These are phyloP conservation scores for Hoplodrina ambigua DNA, from an alignment of 2,888 invertebrate genomes.

Conservation along the genomic window DNA sequence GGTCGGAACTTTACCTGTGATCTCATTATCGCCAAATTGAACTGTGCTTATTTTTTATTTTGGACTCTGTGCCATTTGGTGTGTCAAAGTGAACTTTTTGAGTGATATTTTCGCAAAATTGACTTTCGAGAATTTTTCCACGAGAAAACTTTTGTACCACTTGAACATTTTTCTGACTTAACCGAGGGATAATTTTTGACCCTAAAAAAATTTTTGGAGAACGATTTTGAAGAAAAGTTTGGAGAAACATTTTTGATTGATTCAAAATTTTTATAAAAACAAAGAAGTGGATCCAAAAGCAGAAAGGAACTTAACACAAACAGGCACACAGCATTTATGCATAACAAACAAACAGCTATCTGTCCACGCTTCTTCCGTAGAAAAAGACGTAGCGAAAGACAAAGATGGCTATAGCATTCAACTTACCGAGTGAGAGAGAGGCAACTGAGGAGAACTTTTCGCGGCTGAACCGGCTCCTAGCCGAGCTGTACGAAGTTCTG, in stretches of 20 bases:
- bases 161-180: constrained; percentile 33
- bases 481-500: constrained; percentile 90
- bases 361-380: constrained; percentile 87
- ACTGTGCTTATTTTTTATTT: constrained; percentile 73
- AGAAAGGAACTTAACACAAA: constrained; percentile 70
- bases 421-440: constrained; percentile 90
- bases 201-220: constrained; percentile 28
- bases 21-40: constrained; percentile 78
- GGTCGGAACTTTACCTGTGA: constrained; percentile 72
- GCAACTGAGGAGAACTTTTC: constrained; percentile 90
- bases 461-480: constrained; percentile 89
- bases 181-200: constrained; percentile 16
- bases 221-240: constrained; percentile 35
- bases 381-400: constrained; percentile 76
- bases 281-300: constrained; percentile 62
- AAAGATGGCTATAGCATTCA: constrained; percentile 91
- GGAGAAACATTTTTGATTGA: constrained; percentile 30
- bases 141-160: constrained; percentile 50
- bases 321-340: constrained; percentile 84
- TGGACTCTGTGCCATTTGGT: constrained; percentile 70
- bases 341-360: constrained; percentile 85
- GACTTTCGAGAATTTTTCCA: constrained; percentile 53
- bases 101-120: constrained; percentile 65
- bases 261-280: constrained; percentile 42
- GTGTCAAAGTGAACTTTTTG: constrained; percentile 81